Evolutionary conservation across 2,113 vertebrate genomes (phyloP).

Genomic region (Zosterops hypoxanthus): DNA sequence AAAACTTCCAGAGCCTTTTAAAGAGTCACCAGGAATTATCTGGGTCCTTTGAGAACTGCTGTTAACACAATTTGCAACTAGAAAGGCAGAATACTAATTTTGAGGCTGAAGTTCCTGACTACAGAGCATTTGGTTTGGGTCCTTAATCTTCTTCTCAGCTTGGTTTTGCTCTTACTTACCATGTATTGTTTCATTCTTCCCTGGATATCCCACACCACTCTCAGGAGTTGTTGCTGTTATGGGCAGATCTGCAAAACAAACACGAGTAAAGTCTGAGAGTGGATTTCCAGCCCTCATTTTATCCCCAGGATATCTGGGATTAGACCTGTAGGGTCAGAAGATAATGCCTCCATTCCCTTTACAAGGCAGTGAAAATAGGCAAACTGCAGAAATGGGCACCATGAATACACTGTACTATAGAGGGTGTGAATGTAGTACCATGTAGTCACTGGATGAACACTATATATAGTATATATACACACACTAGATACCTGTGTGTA

Average conservation of each 20-base stretch:
- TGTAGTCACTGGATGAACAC: neutral
- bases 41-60: neutral
- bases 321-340: neutral
- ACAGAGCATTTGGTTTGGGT: neutral
- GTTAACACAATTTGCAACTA: neutral
- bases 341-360: neutral
- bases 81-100: neutral
- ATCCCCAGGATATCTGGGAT: neutral
- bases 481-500: neutral
- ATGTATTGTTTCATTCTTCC: neutral
- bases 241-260: neutral
- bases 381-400: neutral
- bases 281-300: neutral
- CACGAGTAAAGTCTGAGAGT: neutral
- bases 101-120: neutral
- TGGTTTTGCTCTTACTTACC: constrained; percentile 12
- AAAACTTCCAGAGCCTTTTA: neutral
- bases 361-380: neutral
- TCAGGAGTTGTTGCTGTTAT: neutral
- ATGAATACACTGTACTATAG: rapidly evolving
- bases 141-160: neutral
- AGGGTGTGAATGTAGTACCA: neutral
- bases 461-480: rapidly evolving
- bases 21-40: neutral
- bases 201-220: neutral